Evolutionary conservation across 2,113 vertebrate genomes (phyloP).

Genomic region (Corythaeola cristata): DNA sequence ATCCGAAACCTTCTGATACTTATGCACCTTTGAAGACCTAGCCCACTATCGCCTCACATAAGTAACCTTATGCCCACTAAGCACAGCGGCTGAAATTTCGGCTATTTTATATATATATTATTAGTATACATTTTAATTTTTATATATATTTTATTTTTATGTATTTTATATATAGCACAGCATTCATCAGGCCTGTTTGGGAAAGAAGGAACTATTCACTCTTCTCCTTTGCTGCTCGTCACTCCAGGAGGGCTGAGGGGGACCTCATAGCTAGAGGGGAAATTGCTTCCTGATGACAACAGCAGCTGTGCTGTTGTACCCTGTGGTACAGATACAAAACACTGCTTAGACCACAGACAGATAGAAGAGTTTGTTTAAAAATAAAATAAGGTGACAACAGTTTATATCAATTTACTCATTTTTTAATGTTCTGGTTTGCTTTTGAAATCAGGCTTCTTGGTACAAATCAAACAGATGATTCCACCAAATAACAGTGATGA

Average conservation of each 20-base stretch:
- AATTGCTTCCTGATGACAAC: neutral
- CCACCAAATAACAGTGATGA: neutral
- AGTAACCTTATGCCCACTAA: neutral
- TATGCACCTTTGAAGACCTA: neutral
- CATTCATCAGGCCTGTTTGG: neutral
- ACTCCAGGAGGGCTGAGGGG: neutral
- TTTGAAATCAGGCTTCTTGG: neutral
- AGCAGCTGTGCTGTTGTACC: neutral
- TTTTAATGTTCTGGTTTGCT: neutral
- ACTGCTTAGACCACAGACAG: neutral
- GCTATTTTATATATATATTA: neutral
- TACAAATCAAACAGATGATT: neutral
- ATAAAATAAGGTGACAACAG: neutral
- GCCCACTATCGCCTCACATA: no score
- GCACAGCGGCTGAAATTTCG: neutral
- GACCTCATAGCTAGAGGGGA: neutral
- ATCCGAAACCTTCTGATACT: neutral
- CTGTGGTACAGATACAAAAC: neutral
- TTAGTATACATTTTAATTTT: neutral
- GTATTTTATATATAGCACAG: neutral
- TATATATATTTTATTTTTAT: neutral
- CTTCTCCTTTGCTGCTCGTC: neutral
- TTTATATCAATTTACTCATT: neutral
- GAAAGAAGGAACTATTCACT: neutral
- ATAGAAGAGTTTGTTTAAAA: neutral